These are phyloP conservation scores for Gambusia affinis DNA, from an alignment of 2,113 vertebrate species.

Conservation along the genomic window DNA sequence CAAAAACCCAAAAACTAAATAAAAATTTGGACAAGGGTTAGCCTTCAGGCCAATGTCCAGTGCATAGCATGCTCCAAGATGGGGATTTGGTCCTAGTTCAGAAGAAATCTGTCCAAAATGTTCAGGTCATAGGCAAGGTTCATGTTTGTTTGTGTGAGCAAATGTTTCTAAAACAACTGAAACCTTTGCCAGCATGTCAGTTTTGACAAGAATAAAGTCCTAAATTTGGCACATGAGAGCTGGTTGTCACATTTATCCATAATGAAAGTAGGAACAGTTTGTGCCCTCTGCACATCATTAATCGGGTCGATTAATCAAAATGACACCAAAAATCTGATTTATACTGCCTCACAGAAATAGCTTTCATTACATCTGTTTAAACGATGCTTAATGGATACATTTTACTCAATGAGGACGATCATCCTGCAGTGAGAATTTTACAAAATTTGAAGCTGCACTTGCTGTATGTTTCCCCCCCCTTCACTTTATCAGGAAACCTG, in stretches of 20 bases:
- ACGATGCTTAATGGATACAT: neutral
- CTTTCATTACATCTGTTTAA: neutral
- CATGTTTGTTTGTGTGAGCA: neutral
- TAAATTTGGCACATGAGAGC: slow-evolving; percentile 2
- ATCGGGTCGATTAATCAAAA: neutral
- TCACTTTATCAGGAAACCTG: neutral
- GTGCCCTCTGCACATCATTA: slow-evolving; percentile 7
- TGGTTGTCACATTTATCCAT: slow-evolving; percentile 15
- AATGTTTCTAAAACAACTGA: neutral
- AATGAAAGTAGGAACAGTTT: neutral
- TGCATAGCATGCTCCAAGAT: slow-evolving; percentile 50
- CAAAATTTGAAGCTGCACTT: neutral
- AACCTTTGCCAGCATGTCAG: neutral
- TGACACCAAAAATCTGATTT: neutral
- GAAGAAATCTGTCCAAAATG: slow-evolving; percentile 29
- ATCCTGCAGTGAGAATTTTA: neutral
- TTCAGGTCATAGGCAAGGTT: slow-evolving; percentile 29
- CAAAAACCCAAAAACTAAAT: slow-evolving; percentile 1
- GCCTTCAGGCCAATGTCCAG: slow-evolving; percentile 40
- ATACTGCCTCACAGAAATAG: neutral
- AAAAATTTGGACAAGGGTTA: slow-evolving; percentile 22
- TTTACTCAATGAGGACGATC: neutral
- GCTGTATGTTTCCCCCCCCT: neutral
- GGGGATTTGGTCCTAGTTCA: slow-evolving; percentile 54
- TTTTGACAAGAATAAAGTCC: neutral